phyloP scores from a whole-genome alignment of 2,797 vertebrate genomes.

The Chiloscyllium punctatum region DNA sequence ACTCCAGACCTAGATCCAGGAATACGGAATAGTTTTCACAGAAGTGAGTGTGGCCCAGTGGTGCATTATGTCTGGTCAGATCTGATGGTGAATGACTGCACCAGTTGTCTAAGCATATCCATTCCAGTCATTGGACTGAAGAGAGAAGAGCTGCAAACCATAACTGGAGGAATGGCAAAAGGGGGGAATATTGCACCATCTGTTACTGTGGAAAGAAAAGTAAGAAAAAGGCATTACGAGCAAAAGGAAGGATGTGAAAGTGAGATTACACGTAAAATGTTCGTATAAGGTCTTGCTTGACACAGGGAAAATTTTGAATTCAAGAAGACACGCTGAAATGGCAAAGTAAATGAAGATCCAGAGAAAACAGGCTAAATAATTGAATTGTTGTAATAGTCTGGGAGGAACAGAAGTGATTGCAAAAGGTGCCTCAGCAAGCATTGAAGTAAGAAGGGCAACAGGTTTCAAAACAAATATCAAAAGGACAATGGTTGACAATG shows the following conservation, averaged over 20 bases:
- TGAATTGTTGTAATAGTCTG: not conserved
- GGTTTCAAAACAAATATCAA: not conserved
- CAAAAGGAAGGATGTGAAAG: not conserved
- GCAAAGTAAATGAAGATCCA: not conserved
- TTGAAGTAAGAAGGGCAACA: not conserved
- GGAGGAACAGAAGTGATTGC: not conserved
- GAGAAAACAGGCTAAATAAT: not conserved
- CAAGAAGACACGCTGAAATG: not conserved
- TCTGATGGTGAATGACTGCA: too few relatives aligned
- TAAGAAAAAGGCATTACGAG: not conserved
- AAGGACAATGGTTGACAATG: not conserved
- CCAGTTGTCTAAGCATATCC: too few relatives aligned
- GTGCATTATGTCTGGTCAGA: too few relatives aligned
- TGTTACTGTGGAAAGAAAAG: not conserved
- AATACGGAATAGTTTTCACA: too few relatives aligned
- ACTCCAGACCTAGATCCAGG: too few relatives aligned
- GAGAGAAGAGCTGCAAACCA: too few relatives aligned
- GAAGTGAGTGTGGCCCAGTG: too few relatives aligned
- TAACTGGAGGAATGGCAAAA: too few relatives aligned
- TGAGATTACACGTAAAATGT: too few relatives aligned
- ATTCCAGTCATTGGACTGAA: too few relatives aligned
- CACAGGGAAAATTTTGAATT: not conserved
- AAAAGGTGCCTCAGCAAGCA: not conserved
- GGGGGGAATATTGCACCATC: too few relatives aligned
- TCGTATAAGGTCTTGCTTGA: not conserved